Evolutionary conservation across 2,113 vertebrate species (phyloP), one percentile per base, ranked within the genome.

Genomic region (Macrotus californicus): DNA sequence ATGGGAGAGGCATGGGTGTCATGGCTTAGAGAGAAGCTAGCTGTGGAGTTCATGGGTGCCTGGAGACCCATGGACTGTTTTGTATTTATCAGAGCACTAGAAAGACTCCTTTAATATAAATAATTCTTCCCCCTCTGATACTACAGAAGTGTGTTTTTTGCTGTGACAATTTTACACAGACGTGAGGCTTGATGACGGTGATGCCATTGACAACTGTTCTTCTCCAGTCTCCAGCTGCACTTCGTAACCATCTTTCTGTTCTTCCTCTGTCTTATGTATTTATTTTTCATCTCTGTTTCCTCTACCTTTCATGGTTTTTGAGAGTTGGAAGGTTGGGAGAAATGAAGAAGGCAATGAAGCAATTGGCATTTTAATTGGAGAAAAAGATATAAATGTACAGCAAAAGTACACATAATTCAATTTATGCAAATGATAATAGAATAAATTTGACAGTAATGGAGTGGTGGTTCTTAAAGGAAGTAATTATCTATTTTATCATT

Each of bases 401-500:
- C 5, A 75, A 69, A 94, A 91, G 31, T 73, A 11, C 70, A 64
- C 19, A 16, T 94, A 77, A 95, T 91, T 97, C 61, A 89, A 64
- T 89, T 54, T 95, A 94, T 93, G 73, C 89, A 96, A 95, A 94
- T 89, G 46, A 77, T 52, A 96, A 56, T 19, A 72, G 64, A 86
- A 73, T 96, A 48, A 89, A 86, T 93, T 83, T 92, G 89, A 67
- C 8, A 91, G n/a, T 76, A 93, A 83, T 89, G 80, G 77, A 94
- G 19, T 73, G 41, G 96, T 89, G 56, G 56, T 56, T 96, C 66
- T 89, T 89, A 69, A 83, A 96, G 89, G 64, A 96, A 96, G 50
- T 69, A 96, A 96, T 96, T 95, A 94, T 87, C 75, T 91, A 31
- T 81, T 93, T 61, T 93, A 46, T 93, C 64, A 87, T 84, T 61